A percentile compares a stretch with the other conserved stretches of the same genome.
These are phyloP conservation scores for Andricus curvator DNA, from an alignment of 2,888 invertebrate genomes.

Conservation along the genomic window DNA sequence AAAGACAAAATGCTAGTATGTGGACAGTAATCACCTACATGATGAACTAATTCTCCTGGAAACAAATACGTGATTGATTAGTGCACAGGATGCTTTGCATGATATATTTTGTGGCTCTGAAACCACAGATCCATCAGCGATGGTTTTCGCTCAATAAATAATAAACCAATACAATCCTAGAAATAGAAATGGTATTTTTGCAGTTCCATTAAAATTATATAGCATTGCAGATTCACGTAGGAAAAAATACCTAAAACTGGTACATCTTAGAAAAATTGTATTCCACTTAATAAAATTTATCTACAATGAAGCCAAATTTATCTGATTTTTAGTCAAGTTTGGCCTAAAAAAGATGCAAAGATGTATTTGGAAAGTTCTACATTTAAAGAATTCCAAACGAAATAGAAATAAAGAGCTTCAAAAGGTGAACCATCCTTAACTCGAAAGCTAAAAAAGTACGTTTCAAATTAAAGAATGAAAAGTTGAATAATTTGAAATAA, in stretches of 20 bases:
- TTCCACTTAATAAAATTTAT: too few species aligned
- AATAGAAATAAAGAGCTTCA: too few species aligned
- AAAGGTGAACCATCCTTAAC: too few species aligned
- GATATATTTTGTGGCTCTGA: slow-evolving; percentile 7
- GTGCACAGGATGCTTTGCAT: slow-evolving; percentile 4
- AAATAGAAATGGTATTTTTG: background rate
- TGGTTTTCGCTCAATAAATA: slow-evolving; percentile 2
- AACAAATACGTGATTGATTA: slow-evolving; percentile 31
- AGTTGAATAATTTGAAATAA: too few species aligned
- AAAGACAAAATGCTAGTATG: background rate
- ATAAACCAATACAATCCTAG: background rate
- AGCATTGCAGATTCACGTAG: background rate
- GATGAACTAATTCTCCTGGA: slow-evolving; percentile 1
- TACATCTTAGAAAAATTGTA: too few species aligned
- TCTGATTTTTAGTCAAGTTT: too few species aligned
- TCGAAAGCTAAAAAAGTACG: too few species aligned
- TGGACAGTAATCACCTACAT: background rate
- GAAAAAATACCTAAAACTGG: too few species aligned
- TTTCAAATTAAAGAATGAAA: too few species aligned
- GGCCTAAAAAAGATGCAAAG: too few species aligned
- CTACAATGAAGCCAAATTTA: background rate
- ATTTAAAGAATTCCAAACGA: too few species aligned
- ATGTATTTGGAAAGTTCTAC: too few species aligned
- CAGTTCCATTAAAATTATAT: background rate
- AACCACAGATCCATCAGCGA: slow-evolving; percentile 2